Conservation (phyloP, 2,113 vertebrate species). For the Lamprologus tigripictilis region DNA sequence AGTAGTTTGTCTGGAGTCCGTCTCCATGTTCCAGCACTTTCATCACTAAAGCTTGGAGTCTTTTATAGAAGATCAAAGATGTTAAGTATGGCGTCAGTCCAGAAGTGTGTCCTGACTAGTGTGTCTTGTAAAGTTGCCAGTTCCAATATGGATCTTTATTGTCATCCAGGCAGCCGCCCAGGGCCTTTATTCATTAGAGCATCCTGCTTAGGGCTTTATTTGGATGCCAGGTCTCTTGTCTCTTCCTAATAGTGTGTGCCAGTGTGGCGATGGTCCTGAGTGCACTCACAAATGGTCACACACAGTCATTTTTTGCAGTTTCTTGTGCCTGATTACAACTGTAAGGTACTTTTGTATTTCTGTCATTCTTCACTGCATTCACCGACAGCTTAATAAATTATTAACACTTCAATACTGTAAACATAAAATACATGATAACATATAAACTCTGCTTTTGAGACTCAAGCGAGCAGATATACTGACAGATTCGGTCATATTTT, state of each 20-base stretch:
- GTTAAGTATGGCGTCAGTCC: background rate
- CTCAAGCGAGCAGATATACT: background rate
- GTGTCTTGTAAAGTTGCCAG: background rate
- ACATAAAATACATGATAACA: background rate
- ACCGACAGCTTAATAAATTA: background rate
- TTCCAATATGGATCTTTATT: conserved; percentile 1
- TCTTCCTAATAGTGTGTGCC: background rate
- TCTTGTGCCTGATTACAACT: background rate
- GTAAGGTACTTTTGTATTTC: background rate
- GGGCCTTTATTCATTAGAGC: conserved; percentile 12
- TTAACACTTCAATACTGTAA: background rate
- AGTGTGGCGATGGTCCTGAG: background rate
- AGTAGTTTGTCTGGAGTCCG: background rate
- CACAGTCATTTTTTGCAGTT: background rate
- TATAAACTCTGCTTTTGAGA: background rate
- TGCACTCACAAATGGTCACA: background rate
- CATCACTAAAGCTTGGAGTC: background rate
- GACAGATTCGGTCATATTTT: background rate
- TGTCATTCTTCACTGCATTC: background rate
- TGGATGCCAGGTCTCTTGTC: background rate
- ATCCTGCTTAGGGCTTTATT: conserved; percentile 5
- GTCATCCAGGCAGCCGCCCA: background rate
- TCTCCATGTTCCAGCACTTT: background rate
- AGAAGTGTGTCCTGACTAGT: background rate
- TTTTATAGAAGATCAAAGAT: conserved; percentile 1